Base-by-base conservation (phyloP, 2,113 vertebrate species). In the Tupaia tana region DNA sequence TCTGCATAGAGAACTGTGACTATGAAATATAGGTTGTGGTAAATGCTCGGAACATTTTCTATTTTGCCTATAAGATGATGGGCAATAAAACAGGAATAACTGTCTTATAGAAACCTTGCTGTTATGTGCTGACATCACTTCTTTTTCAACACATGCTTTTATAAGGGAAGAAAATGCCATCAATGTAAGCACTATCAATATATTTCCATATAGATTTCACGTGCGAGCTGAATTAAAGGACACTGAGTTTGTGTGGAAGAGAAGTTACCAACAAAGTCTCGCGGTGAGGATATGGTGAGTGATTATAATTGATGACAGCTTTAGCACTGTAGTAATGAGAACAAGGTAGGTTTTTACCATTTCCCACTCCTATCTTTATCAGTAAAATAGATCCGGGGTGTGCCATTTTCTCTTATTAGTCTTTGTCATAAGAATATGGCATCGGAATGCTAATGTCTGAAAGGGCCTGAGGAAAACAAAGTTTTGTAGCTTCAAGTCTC, bases 341-440 rank as follows among this genome's bases (percentile, higher is more conserved):
- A 93, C 95, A 88, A 96, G 94, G 92, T 77, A 95, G 95, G 71
- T 86, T 95, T 96, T 83, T 78, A 93, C 95, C 80, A 56, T 88
- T 96, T 96, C 81, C 95, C 81, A 79, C 73, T 96, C 52, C 83
- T 90, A 34, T 96, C 93, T 93, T 96, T 96, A 95, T 97, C 96
- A 95, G 80, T 94, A 66, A 89, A 94, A 94, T 95, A 97, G 97
- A 97, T 92, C 84, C 92, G 92, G 80, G 89, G 64, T 96, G 84
- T 96, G 95, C 91, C 94, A 78, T 90, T 97, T 97, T 93, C 93
- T 83, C 89, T 95, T 93, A 97, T 97, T 97, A 96, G 96, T 97
- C 96, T 97, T 95, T 96, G 96, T 98, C 95, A 93, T 94, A 83
- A 89, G 94, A 86, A 94, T 91, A 94, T 79, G 85, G 86, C 29